Conservation (phyloP, 2,113 vertebrate species). For the Vidua macroura region DNA sequence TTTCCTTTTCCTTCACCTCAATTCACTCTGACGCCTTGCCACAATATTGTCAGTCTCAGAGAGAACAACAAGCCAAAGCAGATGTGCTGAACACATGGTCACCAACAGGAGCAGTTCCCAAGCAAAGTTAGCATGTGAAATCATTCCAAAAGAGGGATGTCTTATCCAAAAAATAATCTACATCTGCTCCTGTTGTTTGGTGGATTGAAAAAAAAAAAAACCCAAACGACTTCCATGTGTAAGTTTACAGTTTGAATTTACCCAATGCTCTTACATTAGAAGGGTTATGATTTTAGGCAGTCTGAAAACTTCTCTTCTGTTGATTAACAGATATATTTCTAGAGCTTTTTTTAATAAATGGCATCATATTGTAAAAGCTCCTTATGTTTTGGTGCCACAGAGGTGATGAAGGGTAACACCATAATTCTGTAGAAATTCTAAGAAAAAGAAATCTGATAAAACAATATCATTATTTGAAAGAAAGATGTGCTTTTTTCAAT, state of each 20-base stretch:
- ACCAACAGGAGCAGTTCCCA: constrained; percentile 62
- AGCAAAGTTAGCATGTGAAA: constrained; percentile 66
- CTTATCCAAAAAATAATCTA: constrained; percentile 53
- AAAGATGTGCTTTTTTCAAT: neutral
- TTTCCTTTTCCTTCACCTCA: constrained; percentile 44
- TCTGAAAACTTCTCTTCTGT: neutral
- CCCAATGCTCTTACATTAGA: neutral
- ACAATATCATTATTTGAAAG: neutral
- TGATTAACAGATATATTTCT: neutral
- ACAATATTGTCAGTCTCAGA: constrained; percentile 62
- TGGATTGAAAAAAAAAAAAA: neutral
- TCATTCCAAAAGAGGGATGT: constrained; percentile 40
- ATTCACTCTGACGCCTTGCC: constrained; percentile 54
- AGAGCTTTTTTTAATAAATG: neutral
- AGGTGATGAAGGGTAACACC: neutral
- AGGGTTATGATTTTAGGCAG: neutral
- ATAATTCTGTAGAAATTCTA: neutral
- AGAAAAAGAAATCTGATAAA: neutral
- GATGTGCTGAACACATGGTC: constrained; percentile 69
- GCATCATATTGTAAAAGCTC: neutral
- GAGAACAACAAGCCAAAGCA: constrained; percentile 67
- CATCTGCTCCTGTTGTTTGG: constrained; percentile 54
- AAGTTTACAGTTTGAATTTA: neutral
- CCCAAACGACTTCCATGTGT: neutral
- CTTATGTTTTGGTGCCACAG: neutral